Percentiles rank a stretch among this genome's conserved stretches.
Conservation (phyloP, 2,113 vertebrate genomes). For the Clarias macrocephalus region DNA sequence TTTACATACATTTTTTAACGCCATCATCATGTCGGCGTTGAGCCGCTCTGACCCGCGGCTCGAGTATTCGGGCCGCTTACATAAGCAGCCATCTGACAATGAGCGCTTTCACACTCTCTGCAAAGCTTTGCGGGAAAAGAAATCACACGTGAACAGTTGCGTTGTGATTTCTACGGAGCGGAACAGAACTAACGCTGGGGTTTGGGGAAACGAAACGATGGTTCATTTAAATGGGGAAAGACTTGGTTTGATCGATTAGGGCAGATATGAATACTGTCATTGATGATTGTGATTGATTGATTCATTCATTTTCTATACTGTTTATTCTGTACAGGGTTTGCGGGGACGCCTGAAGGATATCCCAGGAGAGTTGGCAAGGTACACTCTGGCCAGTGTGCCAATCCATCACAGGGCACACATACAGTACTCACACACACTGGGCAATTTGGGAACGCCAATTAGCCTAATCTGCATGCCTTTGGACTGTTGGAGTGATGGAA, state of each 20-base stretch:
- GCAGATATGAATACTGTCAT: not conserved
- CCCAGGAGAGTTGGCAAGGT: no score
- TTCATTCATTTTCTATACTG: no score
- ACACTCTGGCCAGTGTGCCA: no score
- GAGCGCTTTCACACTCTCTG: conserved; percentile 48
- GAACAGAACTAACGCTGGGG: not conserved
- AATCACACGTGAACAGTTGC: conserved; percentile 40
- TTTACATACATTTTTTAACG: conserved; percentile 22
- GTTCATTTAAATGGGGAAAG: not conserved
- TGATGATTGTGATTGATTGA: no score
- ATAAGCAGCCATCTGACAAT: conserved; percentile 56
- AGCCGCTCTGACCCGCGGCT: conserved; percentile 22
- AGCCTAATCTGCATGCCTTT: no score
- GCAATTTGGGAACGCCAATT: no score
- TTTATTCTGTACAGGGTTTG: no score
- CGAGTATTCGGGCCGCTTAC: conserved; percentile 40
- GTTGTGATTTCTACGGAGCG: conserved; percentile 11
- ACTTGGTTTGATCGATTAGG: not conserved
- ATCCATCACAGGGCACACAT: no score
- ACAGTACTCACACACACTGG: no score
- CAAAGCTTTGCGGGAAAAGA: conserved; percentile 25
- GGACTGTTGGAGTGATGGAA: no score
- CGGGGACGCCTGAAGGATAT: no score
- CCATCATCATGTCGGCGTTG: conserved; percentile 10
- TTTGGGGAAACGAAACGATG: conserved; percentile 6